phyloP scores from a whole-genome alignment of 2,797 vertebrate genomes.

The Takifugu ocellatus region DNA sequence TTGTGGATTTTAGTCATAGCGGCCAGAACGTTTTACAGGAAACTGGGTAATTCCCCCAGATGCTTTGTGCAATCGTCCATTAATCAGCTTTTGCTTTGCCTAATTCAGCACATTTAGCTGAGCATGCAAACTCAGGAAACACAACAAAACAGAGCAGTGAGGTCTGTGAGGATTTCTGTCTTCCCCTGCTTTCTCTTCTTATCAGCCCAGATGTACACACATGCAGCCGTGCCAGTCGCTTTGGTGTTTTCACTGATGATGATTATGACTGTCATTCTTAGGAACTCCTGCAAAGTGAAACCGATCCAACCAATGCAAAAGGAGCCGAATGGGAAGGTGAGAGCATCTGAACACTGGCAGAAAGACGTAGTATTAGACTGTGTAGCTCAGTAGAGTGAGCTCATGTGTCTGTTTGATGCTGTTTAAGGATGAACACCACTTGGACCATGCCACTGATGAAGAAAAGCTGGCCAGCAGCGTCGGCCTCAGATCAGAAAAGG shows the following conservation, averaged over 20 bases:
- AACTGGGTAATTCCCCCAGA: slow-evolving; percentile 29
- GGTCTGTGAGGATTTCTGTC: slow-evolving; percentile 28
- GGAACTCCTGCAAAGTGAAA: slow-evolving; percentile 88
- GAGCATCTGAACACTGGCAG: neutral
- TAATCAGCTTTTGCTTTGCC: slow-evolving; percentile 43
- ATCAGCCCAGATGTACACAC: slow-evolving; percentile 29
- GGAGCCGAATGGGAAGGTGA: slow-evolving; percentile 75
- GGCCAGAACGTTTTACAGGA: slow-evolving; percentile 6
- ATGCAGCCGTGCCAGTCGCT: slow-evolving; percentile 3
- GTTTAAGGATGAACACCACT: slow-evolving; percentile 75
- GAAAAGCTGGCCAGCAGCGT: slow-evolving; percentile 87
- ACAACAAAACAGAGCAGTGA: slow-evolving; percentile 34
- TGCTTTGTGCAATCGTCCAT: slow-evolving; percentile 21
- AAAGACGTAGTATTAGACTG: no score
- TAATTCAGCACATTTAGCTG: slow-evolving; percentile 38
- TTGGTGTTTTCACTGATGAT: slow-evolving; percentile 27
- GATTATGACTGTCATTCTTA: slow-evolving; percentile 44
- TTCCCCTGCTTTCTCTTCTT: slow-evolving; percentile 33
- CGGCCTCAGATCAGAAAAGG: slow-evolving; percentile 69
- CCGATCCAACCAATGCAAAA: slow-evolving; percentile 69
- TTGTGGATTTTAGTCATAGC: neutral
- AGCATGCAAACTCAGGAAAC: slow-evolving; percentile 28
- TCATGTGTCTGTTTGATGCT: slow-evolving; percentile 8
- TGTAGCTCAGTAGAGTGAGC: no score
- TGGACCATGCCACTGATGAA: slow-evolving; percentile 87